These are phyloP conservation scores for Echinometra lucunter DNA, from an alignment of 53 echinoderm and acorn worm genomes.

Conservation along the genomic window DNA sequence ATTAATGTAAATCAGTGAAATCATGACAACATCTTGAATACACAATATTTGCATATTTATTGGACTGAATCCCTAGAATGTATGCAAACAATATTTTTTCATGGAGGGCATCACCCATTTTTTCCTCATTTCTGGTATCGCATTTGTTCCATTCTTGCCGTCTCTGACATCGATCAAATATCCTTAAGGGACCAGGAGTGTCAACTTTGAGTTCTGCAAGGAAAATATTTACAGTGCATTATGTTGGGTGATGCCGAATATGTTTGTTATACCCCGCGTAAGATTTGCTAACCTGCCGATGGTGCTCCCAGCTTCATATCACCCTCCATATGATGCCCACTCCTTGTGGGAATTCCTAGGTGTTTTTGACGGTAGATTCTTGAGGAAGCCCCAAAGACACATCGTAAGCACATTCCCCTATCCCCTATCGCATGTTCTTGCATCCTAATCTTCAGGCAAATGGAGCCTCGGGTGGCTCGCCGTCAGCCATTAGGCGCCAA, in stretches of 20 bases:
- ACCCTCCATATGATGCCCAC: not conserved
- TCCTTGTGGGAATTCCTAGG: not conserved
- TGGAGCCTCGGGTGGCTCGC: constrained; percentile 24
- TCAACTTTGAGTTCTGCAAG: constrained; percentile 29
- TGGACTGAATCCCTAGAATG: not conserved
- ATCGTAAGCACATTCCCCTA: not conserved
- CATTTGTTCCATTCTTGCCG: not conserved
- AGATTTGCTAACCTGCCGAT: not conserved
- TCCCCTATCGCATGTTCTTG: constrained; percentile 25
- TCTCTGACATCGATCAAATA: not conserved
- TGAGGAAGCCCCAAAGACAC: not conserved
- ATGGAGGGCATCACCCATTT: not conserved
- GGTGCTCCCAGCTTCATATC: not conserved
- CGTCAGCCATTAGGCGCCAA: constrained; percentile 51
- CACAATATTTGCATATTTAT: not conserved
- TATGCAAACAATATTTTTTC: not conserved
- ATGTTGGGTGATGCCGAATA: constrained; percentile 44
- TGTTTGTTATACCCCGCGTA: not conserved
- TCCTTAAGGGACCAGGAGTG: not conserved
- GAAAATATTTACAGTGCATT: constrained; percentile 43
- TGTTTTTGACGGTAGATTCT: not conserved
- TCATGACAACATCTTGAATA: no score
- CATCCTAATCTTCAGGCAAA: not conserved
- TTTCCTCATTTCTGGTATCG: not conserved
- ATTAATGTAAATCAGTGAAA: no score